Evolutionary conservation across 2,888 invertebrate genomes (phyloP), one percentile per base, ranked within the genome.

Genomic region (Sinodicranocentrus sp.): DNA sequence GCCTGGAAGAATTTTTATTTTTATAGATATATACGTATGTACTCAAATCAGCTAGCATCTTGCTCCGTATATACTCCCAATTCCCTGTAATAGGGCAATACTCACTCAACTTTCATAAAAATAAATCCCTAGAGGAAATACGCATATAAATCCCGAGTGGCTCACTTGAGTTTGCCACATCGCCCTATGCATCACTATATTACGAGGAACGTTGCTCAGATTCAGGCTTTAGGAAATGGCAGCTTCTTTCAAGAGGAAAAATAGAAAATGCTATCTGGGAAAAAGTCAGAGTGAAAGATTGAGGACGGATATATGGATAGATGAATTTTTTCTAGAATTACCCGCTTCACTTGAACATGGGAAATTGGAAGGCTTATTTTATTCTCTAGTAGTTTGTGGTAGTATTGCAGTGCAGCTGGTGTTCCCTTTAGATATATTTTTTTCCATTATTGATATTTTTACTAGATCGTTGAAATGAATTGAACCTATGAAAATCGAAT

Each of bases 31-130:
- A 48, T 3, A 48, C n/a, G n/a, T n/a, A n/a, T n/a, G n/a, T n/a
- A 2, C 48, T 15, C n/a, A n/a, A n/a, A 48, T n/a, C n/a, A 48
- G 6, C 48, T 48, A 10, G 33, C n/a, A 10, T n/a, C 48, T 48
- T 48, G 6, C 48, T 48, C 10, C n/a, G 10, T 57, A 57, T 23
- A 13, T 57, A 25, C 57, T 21, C 5, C 21, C 21, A 21, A n/a
- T 25, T 6, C 52, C 2, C 1, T 33, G 57, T 33, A 57, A 61
- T 59, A 61, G 73, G 23, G 25, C 59, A 59, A 43, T 59, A 43
- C 72, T 72, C 43, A 57, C 54, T 71, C 71, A 73, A 61, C 73
- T 73, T 44, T 73, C 61, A 61, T 61, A 61, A 61, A 73, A 72
- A 61, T 44, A 73, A 73, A 61, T 61, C 73, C 73, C 61, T 61